A percentile compares a stretch with the other conserved stretches of the same genome.
These are phyloP conservation scores for Aleiodes sp. DNA, from an alignment of 1,140 invertebrate species.

Conservation along the genomic window DNA sequence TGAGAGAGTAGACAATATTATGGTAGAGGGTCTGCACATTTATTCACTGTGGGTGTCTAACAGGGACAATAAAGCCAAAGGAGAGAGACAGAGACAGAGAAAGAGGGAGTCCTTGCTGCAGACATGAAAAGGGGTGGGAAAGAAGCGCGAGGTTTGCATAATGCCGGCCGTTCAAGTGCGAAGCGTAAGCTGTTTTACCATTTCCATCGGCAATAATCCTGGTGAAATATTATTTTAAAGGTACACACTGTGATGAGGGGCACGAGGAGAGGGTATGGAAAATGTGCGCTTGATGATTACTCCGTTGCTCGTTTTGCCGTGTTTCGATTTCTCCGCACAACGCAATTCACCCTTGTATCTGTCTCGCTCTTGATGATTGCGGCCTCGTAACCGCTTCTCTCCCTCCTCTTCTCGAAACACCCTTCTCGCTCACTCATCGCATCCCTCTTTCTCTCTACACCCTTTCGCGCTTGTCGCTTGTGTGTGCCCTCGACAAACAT, in stretches of 20 bases:
- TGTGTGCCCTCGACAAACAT: constrained; percentile 31
- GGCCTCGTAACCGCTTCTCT: not conserved
- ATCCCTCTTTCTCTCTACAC: constrained; percentile 17
- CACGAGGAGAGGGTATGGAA: not conserved
- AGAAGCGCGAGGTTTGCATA: constrained; percentile 55
- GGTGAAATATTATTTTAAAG: constrained; percentile 61
- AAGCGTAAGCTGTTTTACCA: constrained; percentile 55
- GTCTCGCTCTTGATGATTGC: constrained; percentile 1
- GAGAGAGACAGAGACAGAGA: not conserved
- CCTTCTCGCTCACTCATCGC: not conserved
- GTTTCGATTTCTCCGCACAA: not conserved
- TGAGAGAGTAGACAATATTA: constrained; percentile 42
- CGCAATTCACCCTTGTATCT: not conserved
- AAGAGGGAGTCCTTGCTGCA: not conserved
- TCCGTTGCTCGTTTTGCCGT: not conserved
- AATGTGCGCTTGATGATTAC: not conserved
- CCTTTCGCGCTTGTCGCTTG: constrained; percentile 23
- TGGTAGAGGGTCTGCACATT: constrained; percentile 12
- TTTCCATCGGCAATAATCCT: constrained; percentile 55
- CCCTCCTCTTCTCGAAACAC: not conserved
- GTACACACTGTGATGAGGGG: not conserved
- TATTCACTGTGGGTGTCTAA: constrained; percentile 18
- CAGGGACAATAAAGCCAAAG: constrained; percentile 5
- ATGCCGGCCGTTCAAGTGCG: constrained; percentile 53
- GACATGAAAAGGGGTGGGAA: not conserved